A percentile compares a stretch with the other conserved stretches of the same genome.
These are phyloP conservation scores for Sitobion miscanthi DNA, from an alignment of 1,140 invertebrate species.

Conservation along the genomic window DNA sequence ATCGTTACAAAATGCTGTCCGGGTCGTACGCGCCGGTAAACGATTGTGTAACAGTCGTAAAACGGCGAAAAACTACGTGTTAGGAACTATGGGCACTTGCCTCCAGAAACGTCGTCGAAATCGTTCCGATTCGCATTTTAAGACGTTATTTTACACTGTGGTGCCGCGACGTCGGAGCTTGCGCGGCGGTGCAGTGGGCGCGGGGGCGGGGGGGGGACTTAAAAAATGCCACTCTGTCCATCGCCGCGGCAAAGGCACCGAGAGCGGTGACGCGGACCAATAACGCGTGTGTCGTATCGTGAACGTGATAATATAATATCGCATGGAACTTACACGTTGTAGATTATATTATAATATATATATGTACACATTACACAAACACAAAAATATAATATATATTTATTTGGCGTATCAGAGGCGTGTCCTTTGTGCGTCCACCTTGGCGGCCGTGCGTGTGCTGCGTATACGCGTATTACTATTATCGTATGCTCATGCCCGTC, in stretches of 20 bases:
- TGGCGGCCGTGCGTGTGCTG: neutral
- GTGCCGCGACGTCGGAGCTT: neutral
- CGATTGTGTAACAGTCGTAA: neutral
- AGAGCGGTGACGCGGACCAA: neutral
- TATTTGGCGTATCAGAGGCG: conserved; percentile 19
- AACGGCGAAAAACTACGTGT: neutral
- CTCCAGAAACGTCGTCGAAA: neutral
- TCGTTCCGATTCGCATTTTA: neutral
- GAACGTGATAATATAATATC: neutral
- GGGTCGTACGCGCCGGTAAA: neutral
- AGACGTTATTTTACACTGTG: neutral
- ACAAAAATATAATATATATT: neutral
- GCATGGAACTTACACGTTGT: neutral
- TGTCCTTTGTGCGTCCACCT: conserved; percentile 31
- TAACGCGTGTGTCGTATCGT: neutral
- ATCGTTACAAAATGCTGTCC: too few species aligned
- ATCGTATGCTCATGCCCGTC: neutral
- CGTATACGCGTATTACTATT: neutral
- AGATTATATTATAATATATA: neutral
- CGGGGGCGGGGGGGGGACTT: accelerated
- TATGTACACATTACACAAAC: neutral
- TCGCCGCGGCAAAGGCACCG: neutral
- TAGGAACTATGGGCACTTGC: neutral
- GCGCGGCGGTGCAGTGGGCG: too few species aligned
- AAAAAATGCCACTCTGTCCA: neutral